A percentile compares a stretch with the other conserved stretches of the same genome.
phyloP scores from a whole-genome alignment of 1,140 invertebrate species.

The Polypedilum vanderplanki region DNA sequence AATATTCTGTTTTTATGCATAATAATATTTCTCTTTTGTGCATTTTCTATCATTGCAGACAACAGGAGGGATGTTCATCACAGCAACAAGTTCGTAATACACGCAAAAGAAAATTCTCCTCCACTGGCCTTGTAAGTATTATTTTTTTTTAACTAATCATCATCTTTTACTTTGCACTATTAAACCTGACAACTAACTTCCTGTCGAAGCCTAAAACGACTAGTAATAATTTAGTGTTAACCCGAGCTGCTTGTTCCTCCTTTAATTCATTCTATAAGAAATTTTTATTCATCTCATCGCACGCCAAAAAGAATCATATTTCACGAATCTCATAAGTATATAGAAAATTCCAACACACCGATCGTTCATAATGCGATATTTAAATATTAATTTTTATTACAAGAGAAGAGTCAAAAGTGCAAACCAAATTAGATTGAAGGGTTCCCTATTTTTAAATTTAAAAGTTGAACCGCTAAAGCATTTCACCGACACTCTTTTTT shows the following conservation, averaged over 20 bases:
- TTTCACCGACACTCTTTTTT: neutral
- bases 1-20: slow-evolving; percentile 2
- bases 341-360: neutral
- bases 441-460: neutral
- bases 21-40: neutral
- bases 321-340: slow-evolving; percentile 3
- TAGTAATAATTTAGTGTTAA: neutral
- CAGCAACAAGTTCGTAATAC: neutral
- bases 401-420: slow-evolving; percentile 23
- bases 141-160: neutral
- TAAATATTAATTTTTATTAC: neutral
- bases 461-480: slow-evolving; percentile 20
- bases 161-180: neutral
- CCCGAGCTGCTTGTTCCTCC: too few species aligned
- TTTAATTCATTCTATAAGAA: too few species aligned
- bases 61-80: slow-evolving; percentile 20
- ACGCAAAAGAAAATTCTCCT: slow-evolving; percentile 11
- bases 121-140: slow-evolving; percentile 21
- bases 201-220: neutral
- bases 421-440: slow-evolving; percentile 19
- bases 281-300: slow-evolving; percentile 21
- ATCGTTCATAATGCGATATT: neutral
- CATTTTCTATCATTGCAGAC: neutral
- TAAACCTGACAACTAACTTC: slow-evolving; percentile 18
- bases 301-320: slow-evolving; percentile 26